phyloP scores from a whole-genome alignment of 1,140 invertebrate species.

The Temnothorax longispinosus region DNA sequence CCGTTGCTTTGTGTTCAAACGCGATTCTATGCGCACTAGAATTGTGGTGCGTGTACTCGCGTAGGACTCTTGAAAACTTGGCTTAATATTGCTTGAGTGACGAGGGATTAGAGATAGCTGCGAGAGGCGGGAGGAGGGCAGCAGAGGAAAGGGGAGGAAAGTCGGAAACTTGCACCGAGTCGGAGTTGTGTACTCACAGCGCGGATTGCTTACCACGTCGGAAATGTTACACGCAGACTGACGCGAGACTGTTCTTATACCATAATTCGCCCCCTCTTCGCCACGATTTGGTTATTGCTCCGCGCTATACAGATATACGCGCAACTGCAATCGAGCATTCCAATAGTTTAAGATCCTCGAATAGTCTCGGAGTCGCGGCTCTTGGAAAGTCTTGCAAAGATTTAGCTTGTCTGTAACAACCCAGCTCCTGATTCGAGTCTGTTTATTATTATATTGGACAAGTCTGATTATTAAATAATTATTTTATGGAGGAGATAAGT shows the following conservation, averaged over 20 bases:
- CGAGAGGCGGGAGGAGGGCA: background rate
- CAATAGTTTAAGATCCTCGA: constrained; percentile 55
- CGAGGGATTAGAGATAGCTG: constrained; percentile 59
- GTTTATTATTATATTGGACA: background rate
- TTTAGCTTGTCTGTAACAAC: constrained; percentile 6
- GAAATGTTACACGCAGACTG: constrained; percentile 69
- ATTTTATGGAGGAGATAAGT: background rate
- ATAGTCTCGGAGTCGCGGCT: background rate
- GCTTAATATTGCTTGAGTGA: constrained; percentile 60
- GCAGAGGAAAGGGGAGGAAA: background rate
- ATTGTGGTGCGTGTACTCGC: constrained; percentile 36
- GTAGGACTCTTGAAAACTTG: constrained; percentile 60
- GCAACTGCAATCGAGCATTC: constrained; percentile 39
- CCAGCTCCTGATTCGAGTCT: background rate
- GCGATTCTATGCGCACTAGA: constrained; percentile 22
- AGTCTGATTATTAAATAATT: background rate
- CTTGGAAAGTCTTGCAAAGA: constrained; percentile 1
- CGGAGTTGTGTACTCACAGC: constrained; percentile 50
- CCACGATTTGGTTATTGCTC: constrained; percentile 66
- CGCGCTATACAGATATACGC: constrained; percentile 24
- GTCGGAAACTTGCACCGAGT: constrained; percentile 54
- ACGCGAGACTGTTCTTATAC: constrained; percentile 55
- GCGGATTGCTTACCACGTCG: constrained; percentile 68
- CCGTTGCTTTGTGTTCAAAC: constrained; percentile 35
- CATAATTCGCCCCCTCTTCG: background rate